Evolutionary conservation across 53 echinoderm and acorn worm genomes (phyloP), one percentile per base, ranked within the genome.

Genomic region (Apostichopus leukothele): DNA sequence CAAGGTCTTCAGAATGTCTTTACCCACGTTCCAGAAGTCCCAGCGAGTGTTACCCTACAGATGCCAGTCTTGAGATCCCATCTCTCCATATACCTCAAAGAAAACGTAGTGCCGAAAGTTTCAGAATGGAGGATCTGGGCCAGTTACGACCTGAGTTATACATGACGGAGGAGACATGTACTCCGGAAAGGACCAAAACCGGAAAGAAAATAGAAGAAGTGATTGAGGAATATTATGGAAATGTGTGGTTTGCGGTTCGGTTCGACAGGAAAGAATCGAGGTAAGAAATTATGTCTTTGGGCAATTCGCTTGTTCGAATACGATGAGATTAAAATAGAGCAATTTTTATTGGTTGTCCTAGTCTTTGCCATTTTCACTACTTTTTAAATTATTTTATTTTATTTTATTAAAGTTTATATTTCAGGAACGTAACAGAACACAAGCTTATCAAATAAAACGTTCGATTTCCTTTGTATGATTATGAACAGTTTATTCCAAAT

Each of bases 61-160:
- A 89, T 67, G 79, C 86, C 22, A 88, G 75, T 83, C 86, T 86
- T 61, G 93, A 75, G 89, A 89, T 91, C 87, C 91, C 93, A 23
- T 83, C 91, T 39, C 50, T 91, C 3, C 83, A 93, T 87, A 86
- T 86, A 59, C 88, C 91, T 55, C 91, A 90, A 84, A 91, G 94
- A 54, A 92, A 94, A 78, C 86, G 94, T 54, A 96, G 96, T 75
- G 75, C 90, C 52, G 96, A 96, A 90, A 90, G 91, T 60, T 92
- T 91, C 23, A 86, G 92, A 91, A 71, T 88, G 76, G 91, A 90
- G 74, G 96, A 96, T 21, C 90, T 96, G 10, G 95, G 96, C 11
- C 91, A 95, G 76, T 93, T 96, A 52, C 93, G 95, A 75, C 96
- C 96, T 0, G 96, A 96, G 86, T 91, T 96, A 13, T 96, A 96